Percentiles rank a stretch among this genome's conserved stretches.
phyloP scores from a whole-genome alignment of 2,888 invertebrate species.

The Cabera pusaria region DNA sequence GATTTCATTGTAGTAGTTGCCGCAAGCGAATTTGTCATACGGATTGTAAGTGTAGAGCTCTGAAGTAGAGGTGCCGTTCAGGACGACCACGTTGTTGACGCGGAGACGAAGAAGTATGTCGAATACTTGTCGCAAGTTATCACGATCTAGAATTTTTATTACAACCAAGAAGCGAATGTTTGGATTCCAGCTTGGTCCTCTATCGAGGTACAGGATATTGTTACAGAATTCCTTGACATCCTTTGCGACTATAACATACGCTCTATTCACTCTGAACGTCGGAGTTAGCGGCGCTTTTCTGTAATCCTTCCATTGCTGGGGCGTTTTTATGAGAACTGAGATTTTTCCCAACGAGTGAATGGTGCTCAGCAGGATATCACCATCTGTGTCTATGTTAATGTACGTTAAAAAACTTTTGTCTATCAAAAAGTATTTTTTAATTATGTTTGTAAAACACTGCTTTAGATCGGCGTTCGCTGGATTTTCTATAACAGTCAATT shows the following conservation, averaged over 20 bases:
- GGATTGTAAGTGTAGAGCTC: slow-evolving; percentile 58
- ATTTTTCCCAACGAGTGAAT: slow-evolving; percentile 27
- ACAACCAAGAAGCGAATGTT: slow-evolving; percentile 44
- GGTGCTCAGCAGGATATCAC: slow-evolving; percentile 23
- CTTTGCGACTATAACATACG: slow-evolving; percentile 40
- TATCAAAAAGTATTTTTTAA: slow-evolving; percentile 31
- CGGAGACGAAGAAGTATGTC: slow-evolving; percentile 41
- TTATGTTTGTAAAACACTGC: slow-evolving; percentile 5
- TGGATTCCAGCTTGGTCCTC: slow-evolving; percentile 50
- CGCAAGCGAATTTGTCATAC: slow-evolving; percentile 57
- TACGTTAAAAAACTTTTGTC: slow-evolving; percentile 24
- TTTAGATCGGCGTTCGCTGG: no score
- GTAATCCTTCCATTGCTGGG: no score
- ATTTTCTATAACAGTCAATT: no score
- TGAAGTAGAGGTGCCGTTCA: slow-evolving; percentile 43
- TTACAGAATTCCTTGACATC: slow-evolving; percentile 30
- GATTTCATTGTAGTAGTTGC: slow-evolving; percentile 48
- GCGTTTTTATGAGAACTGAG: slow-evolving; percentile 1
- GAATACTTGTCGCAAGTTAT: slow-evolving; percentile 42
- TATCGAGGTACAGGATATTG: slow-evolving; percentile 30
- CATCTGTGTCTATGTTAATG: slow-evolving; percentile 21
- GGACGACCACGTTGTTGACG: slow-evolving; percentile 43
- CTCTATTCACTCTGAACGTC: not conserved
- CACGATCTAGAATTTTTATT: slow-evolving; percentile 30
- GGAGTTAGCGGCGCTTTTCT: not conserved